A percentile compares a stretch with the other conserved stretches of the same genome.
Conservation (phyloP, 2,797 vertebrate species). For the Furcifer pardalis region DNA sequence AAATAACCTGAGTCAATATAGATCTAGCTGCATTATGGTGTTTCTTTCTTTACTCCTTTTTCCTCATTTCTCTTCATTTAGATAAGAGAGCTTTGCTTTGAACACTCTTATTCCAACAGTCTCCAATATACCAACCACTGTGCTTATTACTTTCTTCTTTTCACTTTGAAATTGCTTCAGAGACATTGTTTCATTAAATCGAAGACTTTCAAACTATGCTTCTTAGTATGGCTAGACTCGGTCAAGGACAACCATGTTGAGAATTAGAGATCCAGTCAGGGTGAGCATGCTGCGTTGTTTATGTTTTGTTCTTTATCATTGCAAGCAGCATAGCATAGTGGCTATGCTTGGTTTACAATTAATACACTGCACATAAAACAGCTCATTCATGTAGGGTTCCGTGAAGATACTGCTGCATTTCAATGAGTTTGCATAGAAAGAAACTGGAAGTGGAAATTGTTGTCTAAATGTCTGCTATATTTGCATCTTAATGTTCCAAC, state of each 20-base stretch:
- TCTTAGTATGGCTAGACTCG: constrained; percentile 24
- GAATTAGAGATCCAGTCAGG: constrained; percentile 36
- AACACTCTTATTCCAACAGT: constrained; percentile 60
- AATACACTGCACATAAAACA: background rate
- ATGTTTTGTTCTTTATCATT: constrained; percentile 15
- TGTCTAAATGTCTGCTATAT: background rate
- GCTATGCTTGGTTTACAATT: background rate
- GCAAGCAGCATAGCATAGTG: constrained; percentile 3
- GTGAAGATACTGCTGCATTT: background rate
- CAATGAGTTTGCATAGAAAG: background rate
- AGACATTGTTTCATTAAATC: constrained; percentile 44
- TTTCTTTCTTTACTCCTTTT: constrained; percentile 42
- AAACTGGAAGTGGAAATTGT: too few relatives aligned
- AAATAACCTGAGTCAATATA: constrained; percentile 68
- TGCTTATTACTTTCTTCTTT: constrained; percentile 67
- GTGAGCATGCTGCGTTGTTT: constrained; percentile 33
- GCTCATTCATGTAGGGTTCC: background rate
- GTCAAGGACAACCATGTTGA: constrained; percentile 55
- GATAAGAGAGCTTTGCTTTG: constrained; percentile 62
- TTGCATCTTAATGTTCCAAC: background rate
- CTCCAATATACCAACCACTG: constrained; percentile 66
- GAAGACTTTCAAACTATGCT: constrained; percentile 34
- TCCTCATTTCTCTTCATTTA: constrained; percentile 75
- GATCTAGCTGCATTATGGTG: constrained; percentile 43
- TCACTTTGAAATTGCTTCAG: constrained; percentile 66